Percentiles rank a stretch among this genome's conserved stretches.
Evolutionary conservation across 2,888 invertebrate genomes (phyloP).

Genomic region (Sinhomidia bicolor): DNA sequence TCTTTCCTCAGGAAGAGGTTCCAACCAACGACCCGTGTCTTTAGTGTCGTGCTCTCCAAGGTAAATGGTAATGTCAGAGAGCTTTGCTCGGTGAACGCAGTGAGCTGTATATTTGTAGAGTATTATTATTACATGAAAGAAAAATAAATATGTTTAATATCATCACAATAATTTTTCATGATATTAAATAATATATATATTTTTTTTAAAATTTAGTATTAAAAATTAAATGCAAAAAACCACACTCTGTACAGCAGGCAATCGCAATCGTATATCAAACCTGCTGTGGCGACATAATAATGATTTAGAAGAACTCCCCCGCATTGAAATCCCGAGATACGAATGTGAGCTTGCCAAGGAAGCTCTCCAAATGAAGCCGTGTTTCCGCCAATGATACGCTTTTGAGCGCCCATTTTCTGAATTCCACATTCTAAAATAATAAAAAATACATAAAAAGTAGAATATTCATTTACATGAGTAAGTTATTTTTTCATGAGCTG

Average conservation of each 20-base stretch:
- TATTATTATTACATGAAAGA: no score
- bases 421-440: constrained; percentile 85
- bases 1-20: constrained; percentile 86
- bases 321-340: constrained; percentile 91
- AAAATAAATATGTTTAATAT: no score
- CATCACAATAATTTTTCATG: no score
- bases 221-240: constrained; percentile 32
- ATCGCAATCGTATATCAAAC: constrained; percentile 53
- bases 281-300: constrained; percentile 85
- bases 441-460: not conserved
- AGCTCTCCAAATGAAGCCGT: constrained; percentile 89
- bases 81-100: constrained; percentile 85
- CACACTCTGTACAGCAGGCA: constrained; percentile 46
- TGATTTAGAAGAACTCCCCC: constrained; percentile 90
- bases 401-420: constrained; percentile 85
- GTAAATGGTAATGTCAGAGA: constrained; percentile 89
- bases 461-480: not conserved
- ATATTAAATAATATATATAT: no score
- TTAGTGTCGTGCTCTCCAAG: constrained; percentile 91
- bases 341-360: constrained; percentile 93
- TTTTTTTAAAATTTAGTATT: not conserved
- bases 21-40: constrained; percentile 85
- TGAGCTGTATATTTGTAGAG: constrained; percentile 85
- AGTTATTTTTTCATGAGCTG: no score
- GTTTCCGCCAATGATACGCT: constrained; percentile 91